These are phyloP conservation scores for Thermophis baileyi DNA, from an alignment of 2,113 vertebrate species.

Conservation along the genomic window DNA sequence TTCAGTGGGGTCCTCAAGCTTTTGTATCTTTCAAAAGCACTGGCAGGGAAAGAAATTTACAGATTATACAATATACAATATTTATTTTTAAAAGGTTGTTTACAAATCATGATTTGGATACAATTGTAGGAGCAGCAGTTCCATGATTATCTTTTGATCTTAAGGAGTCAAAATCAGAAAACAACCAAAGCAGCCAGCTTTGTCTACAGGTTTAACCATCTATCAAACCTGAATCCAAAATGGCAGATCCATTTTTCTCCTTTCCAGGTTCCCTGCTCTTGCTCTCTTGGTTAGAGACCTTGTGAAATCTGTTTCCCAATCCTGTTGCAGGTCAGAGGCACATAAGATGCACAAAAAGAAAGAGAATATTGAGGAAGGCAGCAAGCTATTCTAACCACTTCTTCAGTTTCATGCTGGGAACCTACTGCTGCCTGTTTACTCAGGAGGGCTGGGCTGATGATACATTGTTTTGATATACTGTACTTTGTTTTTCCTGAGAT, in stretches of 20 bases:
- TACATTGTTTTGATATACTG: slow-evolving; percentile 47
- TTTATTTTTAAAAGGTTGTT: background rate
- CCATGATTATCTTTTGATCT: background rate
- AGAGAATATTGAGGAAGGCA: background rate
- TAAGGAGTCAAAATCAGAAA: background rate
- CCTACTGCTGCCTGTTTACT: slow-evolving; percentile 62
- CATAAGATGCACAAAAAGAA: background rate
- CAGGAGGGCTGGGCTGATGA: slow-evolving; percentile 61
- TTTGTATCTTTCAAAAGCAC: background rate
- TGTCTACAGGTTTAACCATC: background rate
- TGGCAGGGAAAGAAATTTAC: background rate
- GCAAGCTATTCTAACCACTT: background rate
- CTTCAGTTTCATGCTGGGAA: slow-evolving; percentile 5
- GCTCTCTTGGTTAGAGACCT: background rate
- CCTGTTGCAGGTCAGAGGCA: background rate
- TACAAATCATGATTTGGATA: background rate
- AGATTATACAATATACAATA: background rate
- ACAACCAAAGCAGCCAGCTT: background rate
- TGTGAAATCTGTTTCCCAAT: background rate
- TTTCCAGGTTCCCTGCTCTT: background rate
- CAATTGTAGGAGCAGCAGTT: background rate
- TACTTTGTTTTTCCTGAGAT: slow-evolving; percentile 68
- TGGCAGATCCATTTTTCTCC: background rate
- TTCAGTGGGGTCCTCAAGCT: background rate
- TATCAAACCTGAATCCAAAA: background rate